A percentile compares a stretch with the other conserved stretches of the same genome.
These are phyloP conservation scores for Aspiorhynchus laticeps DNA, from an alignment of 2,113 vertebrate species.

Conservation along the genomic window DNA sequence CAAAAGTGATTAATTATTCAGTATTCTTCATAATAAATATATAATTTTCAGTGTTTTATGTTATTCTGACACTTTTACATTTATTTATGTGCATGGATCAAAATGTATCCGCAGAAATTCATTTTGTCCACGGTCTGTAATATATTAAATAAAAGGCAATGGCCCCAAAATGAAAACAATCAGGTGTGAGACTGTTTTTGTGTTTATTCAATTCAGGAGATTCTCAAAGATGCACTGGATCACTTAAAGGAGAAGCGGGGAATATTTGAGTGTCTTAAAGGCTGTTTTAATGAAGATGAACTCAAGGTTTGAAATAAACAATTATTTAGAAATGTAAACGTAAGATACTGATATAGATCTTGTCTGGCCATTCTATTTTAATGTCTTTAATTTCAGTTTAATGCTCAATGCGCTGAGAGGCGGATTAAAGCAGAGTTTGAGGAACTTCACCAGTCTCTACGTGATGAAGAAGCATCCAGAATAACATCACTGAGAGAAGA, in stretches of 20 bases:
- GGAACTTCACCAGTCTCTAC: slow-evolving; percentile 54
- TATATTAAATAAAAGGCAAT: too few relatives aligned
- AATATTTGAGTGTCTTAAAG: neutral
- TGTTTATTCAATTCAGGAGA: neutral
- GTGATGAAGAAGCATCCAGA: neutral
- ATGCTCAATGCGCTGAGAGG: slow-evolving; percentile 45
- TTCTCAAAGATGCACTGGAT: neutral
- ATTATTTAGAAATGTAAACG: neutral
- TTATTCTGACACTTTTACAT: too few relatives aligned
- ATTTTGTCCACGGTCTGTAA: too few relatives aligned
- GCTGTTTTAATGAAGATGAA: neutral
- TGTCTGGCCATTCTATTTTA: neutral
- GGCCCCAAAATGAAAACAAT: too few relatives aligned
- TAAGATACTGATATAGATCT: neutral
- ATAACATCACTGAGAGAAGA: neutral
- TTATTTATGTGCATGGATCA: too few relatives aligned
- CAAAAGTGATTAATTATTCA: neutral
- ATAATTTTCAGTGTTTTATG: too few relatives aligned
- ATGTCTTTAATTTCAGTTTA: slow-evolving; percentile 26
- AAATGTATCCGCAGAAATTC: too few relatives aligned
- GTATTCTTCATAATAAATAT: too few relatives aligned
- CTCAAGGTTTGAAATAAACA: neutral
- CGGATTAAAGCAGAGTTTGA: slow-evolving; percentile 54
- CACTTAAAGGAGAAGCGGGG: neutral
- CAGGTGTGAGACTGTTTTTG: neutral